A percentile compares a stretch with the other conserved stretches of the same genome.
Evolutionary conservation across 2,888 invertebrate genomes (phyloP).

Genomic region (Mimumesa dahlbomi): DNA sequence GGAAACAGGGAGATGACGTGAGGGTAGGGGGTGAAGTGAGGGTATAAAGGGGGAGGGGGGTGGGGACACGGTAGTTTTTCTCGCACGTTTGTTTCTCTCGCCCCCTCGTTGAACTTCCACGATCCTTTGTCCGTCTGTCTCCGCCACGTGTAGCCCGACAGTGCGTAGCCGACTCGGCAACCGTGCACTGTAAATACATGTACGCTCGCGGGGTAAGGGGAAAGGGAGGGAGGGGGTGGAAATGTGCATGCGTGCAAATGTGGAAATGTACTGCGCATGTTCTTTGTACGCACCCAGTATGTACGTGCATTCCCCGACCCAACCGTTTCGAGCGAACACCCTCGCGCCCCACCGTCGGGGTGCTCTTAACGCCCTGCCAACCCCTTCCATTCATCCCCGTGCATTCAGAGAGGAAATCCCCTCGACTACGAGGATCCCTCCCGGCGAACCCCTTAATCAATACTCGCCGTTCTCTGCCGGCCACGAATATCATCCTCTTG

Average conservation of each 20-base stretch:
- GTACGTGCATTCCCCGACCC: constrained; percentile 27
- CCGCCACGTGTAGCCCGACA: constrained; percentile 60
- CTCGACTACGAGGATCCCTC: constrained; percentile 65
- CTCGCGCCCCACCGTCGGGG: constrained; percentile 26
- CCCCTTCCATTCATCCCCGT: constrained; percentile 43
- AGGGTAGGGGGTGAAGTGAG: no score
- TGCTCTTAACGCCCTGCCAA: constrained; percentile 33
- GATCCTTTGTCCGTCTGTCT: constrained; percentile 24
- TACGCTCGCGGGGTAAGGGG: no score
- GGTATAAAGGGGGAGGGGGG: no score
- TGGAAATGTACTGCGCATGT: constrained; percentile 16
- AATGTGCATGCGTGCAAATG: constrained; percentile 34
- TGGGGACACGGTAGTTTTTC: no score
- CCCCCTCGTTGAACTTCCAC: not conserved
- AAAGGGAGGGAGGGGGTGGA: no score
- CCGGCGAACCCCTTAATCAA: constrained; percentile 73
- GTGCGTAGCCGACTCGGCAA: constrained; percentile 49
- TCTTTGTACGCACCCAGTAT: constrained; percentile 23
- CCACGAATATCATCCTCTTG: constrained; percentile 51
- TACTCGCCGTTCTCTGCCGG: constrained; percentile 68
- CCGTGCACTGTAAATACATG: constrained; percentile 43
- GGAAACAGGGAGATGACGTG: no score
- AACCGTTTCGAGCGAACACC: constrained; percentile 23
- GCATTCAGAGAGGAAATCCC: constrained; percentile 60
- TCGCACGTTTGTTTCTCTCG: no score